phyloP scores from a whole-genome alignment of 2,888 invertebrate species.

The Nomada lathburiana region DNA sequence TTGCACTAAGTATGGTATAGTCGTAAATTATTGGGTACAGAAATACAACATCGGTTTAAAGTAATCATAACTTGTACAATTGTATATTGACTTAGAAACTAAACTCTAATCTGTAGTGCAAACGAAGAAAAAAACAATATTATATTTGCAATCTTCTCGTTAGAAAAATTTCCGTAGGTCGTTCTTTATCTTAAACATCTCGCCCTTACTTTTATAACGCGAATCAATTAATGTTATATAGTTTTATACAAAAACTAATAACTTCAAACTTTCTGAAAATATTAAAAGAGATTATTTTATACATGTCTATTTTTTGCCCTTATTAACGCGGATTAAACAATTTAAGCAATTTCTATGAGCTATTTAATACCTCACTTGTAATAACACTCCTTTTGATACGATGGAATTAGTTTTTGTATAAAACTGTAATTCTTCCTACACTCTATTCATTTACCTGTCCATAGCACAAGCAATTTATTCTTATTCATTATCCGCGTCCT shows the following conservation, averaged over 20 bases:
- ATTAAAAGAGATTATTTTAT: conserved; percentile 31
- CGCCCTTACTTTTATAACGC: conserved; percentile 33
- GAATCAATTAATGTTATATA: conserved; percentile 22
- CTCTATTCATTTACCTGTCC: conserved; percentile 78
- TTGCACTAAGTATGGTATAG: conserved; percentile 47
- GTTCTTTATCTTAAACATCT: conserved; percentile 30
- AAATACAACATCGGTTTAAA: conserved; percentile 45
- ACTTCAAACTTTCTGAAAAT: conserved; percentile 20
- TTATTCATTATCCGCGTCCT: conserved; percentile 45
- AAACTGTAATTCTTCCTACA: conserved; percentile 64
- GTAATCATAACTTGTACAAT: conserved; percentile 51
- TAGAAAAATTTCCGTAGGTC: conserved; percentile 23
- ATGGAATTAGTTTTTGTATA: conserved; percentile 55
- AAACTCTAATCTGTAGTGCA: conserved; percentile 33
- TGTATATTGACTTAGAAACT: conserved; percentile 54
- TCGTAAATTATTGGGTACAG: conserved; percentile 44
- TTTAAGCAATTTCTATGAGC: conserved; percentile 27
- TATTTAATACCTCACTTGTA: conserved; percentile 21
- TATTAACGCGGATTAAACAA: conserved; percentile 19
- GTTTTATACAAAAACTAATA: conserved; percentile 51
- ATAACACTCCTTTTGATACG: conserved; percentile 49
- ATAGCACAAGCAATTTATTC: conserved; percentile 78
- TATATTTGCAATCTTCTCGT: conserved; percentile 20
- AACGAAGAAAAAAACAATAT: conserved; percentile 4
- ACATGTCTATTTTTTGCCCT: conserved; percentile 33